Conservation (phyloP, 2,888 invertebrate genomes). For the Epirrita christyi region DNA sequence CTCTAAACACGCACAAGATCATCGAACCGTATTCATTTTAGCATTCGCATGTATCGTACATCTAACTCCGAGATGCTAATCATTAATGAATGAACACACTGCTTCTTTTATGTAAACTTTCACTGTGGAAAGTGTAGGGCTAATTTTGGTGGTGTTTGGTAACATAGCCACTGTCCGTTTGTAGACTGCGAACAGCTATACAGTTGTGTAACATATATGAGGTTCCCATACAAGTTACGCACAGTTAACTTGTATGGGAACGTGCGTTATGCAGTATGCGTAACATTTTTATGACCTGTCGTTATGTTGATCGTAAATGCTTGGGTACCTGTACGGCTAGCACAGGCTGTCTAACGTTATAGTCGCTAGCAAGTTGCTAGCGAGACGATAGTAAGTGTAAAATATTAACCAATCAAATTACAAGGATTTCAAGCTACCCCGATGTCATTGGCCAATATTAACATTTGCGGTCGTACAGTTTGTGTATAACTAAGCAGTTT, state of each 20-base stretch:
- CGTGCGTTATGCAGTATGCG: constrained; percentile 6
- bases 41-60: constrained; percentile 12
- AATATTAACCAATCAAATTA: no score
- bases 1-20: constrained; percentile 16
- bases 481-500: no score
- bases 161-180: constrained; percentile 17
- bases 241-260: constrained; percentile 5
- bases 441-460: no score
- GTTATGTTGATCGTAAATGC: constrained; percentile 4
- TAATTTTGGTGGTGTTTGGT: constrained; percentile 30
- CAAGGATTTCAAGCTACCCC: no score
- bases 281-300: constrained; percentile 9
- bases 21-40: constrained; percentile 8
- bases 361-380: no score
- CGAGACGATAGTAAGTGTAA: no score
- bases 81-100: constrained; percentile 40
- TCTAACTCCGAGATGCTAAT: constrained; percentile 26
- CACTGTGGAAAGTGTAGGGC: constrained; percentile 57
- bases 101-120: constrained; percentile 56
- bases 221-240: not conserved
- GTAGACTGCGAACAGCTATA: constrained; percentile 15
- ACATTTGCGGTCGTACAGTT: no score
- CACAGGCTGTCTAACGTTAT: no score
- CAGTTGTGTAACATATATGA: constrained; percentile 39
- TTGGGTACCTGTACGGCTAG: not conserved